Evolutionary conservation across 1,140 invertebrate species (phyloP).

Genomic region (Pissodes strobi): DNA sequence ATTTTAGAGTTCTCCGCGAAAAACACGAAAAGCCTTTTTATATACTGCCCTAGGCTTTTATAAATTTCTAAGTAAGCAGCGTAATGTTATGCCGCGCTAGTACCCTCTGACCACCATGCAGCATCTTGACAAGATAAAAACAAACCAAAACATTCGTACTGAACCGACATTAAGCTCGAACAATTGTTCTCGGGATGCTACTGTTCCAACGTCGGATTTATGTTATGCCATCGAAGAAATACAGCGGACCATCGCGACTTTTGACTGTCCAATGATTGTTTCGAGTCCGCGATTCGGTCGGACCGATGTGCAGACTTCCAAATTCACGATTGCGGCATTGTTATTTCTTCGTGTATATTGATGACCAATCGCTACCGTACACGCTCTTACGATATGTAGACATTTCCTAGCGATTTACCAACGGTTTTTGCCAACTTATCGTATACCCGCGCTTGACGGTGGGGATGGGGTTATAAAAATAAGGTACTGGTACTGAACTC

Average conservation of each 20-base stretch:
- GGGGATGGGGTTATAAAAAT: too few relatives aligned
- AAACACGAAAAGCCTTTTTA: too few relatives aligned
- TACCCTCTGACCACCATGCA: constrained; percentile 16
- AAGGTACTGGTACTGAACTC: too few relatives aligned
- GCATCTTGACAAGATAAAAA: constrained; percentile 14
- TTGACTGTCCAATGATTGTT: constrained; percentile 38
- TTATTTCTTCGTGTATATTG: constrained; percentile 53
- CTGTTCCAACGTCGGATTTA: constrained; percentile 49
- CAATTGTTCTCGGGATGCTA: constrained; percentile 52
- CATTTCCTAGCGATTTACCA: constrained; percentile 28
- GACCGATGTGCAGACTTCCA: constrained; percentile 34
- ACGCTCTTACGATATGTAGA: constrained; percentile 37
- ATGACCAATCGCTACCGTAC: constrained; percentile 51
- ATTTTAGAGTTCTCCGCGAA: too few relatives aligned
- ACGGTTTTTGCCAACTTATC: background rate
- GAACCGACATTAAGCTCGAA: constrained; percentile 52
- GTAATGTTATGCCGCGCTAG: background rate
- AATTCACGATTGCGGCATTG: constrained; percentile 52
- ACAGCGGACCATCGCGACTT: constrained; percentile 29
- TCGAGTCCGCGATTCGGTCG: constrained; percentile 15
- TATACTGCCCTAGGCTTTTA: too few relatives aligned
- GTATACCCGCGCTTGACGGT: background rate
- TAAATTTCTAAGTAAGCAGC: too few relatives aligned
- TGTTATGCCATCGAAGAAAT: constrained; percentile 44
- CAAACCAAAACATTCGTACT: constrained; percentile 48